Percentiles rank a stretch among this genome's conserved stretches.
phyloP scores from a whole-genome alignment of 1,140 invertebrate species.

The Brachionus manjavacas region DNA sequence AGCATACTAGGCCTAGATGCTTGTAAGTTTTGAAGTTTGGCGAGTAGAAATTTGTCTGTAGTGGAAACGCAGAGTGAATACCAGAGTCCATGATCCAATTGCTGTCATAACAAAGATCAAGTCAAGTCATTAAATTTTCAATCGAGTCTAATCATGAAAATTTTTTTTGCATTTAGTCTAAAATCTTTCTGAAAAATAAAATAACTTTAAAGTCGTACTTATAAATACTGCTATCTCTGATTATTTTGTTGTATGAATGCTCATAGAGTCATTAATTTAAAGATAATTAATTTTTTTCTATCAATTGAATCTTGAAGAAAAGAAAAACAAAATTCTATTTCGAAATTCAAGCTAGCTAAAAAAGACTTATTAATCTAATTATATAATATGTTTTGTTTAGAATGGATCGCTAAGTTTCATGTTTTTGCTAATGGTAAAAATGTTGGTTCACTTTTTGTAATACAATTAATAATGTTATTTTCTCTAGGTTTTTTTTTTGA shows the following conservation, averaged over 20 bases:
- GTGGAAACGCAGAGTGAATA: neutral
- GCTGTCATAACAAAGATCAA: neutral
- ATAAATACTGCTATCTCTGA: neutral
- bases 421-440: neutral
- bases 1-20: neutral
- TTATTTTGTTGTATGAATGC: neutral
- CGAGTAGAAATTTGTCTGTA: neutral
- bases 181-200: neutral
- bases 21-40: neutral
- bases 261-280: slow-evolving; percentile 16
- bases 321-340: neutral
- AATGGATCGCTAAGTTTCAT: neutral
- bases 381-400: slow-evolving; percentile 7
- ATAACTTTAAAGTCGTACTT: neutral
- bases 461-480: neutral
- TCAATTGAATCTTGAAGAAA: slow-evolving; percentile 24
- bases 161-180: neutral
- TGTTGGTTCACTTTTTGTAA: neutral
- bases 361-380: slow-evolving; percentile 14
- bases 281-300: slow-evolving; percentile 32
- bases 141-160: neutral
- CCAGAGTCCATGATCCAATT: neutral
- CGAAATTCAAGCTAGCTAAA: neutral
- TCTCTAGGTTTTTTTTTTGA: neutral
- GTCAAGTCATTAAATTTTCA: neutral